Conservation (phyloP, 2,113 vertebrate genomes). For the Sterrhoptilus dennistouni region DNA sequence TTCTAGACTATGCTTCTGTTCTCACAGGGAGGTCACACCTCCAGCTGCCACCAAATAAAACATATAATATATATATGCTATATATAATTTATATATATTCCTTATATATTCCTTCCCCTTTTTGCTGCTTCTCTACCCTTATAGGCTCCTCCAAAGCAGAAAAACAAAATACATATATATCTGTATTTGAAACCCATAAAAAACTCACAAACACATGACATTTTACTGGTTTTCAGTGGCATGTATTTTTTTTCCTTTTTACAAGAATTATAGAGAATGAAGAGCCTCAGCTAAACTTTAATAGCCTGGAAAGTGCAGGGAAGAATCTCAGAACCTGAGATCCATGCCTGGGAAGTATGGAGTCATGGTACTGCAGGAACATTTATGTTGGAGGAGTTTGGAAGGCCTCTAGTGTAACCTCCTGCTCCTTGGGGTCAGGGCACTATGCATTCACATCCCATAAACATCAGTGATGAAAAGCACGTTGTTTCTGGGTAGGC, state of each 20-base stretch:
- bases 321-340: background rate
- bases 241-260: background rate
- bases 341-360: background rate
- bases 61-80: background rate
- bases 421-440: background rate
- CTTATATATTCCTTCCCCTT: background rate
- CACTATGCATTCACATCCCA: background rate
- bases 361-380: background rate
- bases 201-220: background rate
- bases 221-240: background rate
- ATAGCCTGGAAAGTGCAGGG: background rate
- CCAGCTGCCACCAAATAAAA: background rate
- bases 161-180: background rate
- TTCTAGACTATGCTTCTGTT: background rate
- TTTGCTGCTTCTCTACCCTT: background rate
- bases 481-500: background rate
- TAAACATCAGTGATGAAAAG: background rate
- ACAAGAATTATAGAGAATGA: background rate
- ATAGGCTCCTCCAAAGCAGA: background rate
- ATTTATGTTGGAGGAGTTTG: background rate
- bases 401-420: background rate
- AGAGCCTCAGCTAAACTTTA: background rate
- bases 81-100: background rate
- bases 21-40: background rate
- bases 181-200: background rate